A percentile compares a stretch with the other conserved stretches of the same genome.
These are phyloP conservation scores for Lasioglossum villosulum DNA, from an alignment of 2,888 invertebrate genomes.

Conservation along the genomic window DNA sequence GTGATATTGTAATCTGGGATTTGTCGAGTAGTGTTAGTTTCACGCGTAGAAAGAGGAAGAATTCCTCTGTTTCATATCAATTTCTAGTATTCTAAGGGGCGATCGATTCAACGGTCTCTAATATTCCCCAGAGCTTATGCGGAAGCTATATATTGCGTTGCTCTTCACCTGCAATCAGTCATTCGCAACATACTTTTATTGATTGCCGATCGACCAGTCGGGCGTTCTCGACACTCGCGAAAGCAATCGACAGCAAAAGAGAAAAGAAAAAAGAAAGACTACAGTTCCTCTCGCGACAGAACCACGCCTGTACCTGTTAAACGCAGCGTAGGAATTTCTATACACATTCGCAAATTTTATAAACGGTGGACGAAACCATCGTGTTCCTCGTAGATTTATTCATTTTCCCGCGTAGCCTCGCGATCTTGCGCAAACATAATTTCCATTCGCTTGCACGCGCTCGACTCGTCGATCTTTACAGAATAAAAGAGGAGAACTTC, in stretches of 20 bases:
- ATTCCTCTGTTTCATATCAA: conserved; percentile 64
- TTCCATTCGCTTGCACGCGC: neutral
- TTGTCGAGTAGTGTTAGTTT: conserved; percentile 41
- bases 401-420: neutral
- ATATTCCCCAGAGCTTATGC: conserved; percentile 33
- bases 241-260: conserved; percentile 13
- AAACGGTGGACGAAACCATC: conserved; percentile 4
- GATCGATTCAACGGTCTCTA: conserved; percentile 27
- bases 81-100: conserved; percentile 60
- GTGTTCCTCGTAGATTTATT: conserved; percentile 30
- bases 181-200: conserved; percentile 55
- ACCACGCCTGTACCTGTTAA: conserved; percentile 27
- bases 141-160: conserved; percentile 36
- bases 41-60: conserved; percentile 34
- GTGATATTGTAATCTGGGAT: conserved; percentile 38
- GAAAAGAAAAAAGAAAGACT: neutral
- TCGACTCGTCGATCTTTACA: conserved; percentile 49
- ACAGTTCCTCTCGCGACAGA: conserved; percentile 56
- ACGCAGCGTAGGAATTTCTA: conserved; percentile 19
- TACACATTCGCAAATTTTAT: conserved; percentile 20
- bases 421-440: neutral
- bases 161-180: conserved; percentile 51
- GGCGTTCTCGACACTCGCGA: conserved; percentile 13
- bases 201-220: conserved; percentile 54
- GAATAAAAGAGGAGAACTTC: neutral